phyloP scores from a whole-genome alignment of 2,113 vertebrate species.

The Hippopotamus amphibius region DNA sequence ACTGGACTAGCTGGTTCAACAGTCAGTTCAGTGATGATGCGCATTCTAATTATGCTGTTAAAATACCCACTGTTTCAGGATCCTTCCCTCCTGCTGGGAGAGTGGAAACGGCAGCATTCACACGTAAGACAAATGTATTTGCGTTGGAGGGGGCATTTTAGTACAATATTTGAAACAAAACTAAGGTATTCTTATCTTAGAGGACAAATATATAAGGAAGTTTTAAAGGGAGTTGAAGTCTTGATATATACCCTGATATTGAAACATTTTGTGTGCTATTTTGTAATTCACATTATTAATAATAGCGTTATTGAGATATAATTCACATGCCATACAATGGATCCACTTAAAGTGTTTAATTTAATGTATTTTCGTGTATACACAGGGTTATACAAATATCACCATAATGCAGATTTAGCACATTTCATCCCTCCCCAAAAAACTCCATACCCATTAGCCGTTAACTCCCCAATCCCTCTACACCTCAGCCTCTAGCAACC shows the following conservation, averaged over 20 bases:
- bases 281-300: not conserved
- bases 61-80: constrained; percentile 3
- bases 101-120: constrained; percentile 29
- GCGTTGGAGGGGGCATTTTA: not conserved
- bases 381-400: not conserved
- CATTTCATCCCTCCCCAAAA: not conserved
- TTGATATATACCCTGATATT: not conserved
- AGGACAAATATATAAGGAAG: not conserved
- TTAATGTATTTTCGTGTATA: not conserved
- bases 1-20: not conserved
- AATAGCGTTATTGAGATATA: not conserved
- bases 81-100: not conserved
- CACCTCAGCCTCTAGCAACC: not conserved
- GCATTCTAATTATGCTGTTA: not conserved
- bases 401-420: not conserved
- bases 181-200: not conserved
- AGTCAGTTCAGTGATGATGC: not conserved
- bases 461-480: not conserved
- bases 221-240: not conserved
- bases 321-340: not conserved
- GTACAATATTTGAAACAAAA: constrained; percentile 17
- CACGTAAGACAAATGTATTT: not conserved
- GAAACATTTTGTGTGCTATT: not conserved
- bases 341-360: not conserved
- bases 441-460: not conserved